A percentile compares a stretch with the other conserved stretches of the same genome.
Evolutionary conservation across 2,888 invertebrate species (phyloP).

Genomic region (Halocaridina rubra): DNA sequence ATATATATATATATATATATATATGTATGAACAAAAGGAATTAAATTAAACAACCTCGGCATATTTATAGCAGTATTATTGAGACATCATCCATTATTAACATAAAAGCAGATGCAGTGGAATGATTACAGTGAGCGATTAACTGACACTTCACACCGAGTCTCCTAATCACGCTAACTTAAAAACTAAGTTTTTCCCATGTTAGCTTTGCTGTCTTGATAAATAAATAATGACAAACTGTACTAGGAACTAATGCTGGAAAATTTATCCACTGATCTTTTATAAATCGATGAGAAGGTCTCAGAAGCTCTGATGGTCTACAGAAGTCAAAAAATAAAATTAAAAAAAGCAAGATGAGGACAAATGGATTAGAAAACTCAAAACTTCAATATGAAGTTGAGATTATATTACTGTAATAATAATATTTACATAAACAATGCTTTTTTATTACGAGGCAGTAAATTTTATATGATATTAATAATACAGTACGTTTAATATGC

Average conservation of each 20-base stretch:
- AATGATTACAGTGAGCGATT: slow-evolving; percentile 45
- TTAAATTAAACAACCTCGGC: neutral
- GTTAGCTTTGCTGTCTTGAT: neutral
- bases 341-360: slow-evolving; percentile 19
- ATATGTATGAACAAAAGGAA: neutral
- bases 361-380: slow-evolving; percentile 26
- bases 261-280: slow-evolving; percentile 36
- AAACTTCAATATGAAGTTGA: slow-evolving; percentile 59
- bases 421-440: slow-evolving; percentile 46
- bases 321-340: slow-evolving; percentile 11
- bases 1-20: neutral
- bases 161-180: slow-evolving; percentile 20
- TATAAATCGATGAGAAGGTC: neutral
- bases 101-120: slow-evolving; percentile 58
- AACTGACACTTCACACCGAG: slow-evolving; percentile 19
- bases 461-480: slow-evolving; percentile 1
- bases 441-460: slow-evolving; percentile 34
- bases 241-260: neutral
- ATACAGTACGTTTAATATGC: neutral
- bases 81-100: slow-evolving; percentile 50
- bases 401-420: slow-evolving; percentile 41
- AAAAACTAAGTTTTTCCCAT: neutral
- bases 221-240: neutral
- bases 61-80: slow-evolving; percentile 20
- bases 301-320: neutral